Percentiles rank a stretch among this genome's conserved stretches.
phyloP scores from a whole-genome alignment of 2,888 invertebrate species.

The Allacma fusca region DNA sequence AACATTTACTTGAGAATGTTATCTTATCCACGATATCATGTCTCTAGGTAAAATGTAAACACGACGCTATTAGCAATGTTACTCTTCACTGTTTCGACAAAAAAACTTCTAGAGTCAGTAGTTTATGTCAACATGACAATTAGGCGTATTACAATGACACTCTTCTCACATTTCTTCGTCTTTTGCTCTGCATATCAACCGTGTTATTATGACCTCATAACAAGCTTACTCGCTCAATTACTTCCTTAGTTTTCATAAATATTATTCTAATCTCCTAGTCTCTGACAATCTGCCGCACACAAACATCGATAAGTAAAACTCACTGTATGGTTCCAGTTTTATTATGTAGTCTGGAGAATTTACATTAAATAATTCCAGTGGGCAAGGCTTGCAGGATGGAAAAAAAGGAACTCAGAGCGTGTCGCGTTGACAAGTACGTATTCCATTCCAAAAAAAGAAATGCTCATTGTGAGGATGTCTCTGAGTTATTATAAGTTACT shows the following conservation, averaged over 20 bases:
- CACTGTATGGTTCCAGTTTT: too few species aligned
- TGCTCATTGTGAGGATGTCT: background rate
- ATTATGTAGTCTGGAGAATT: too few species aligned
- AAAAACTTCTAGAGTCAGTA: conserved; percentile 16
- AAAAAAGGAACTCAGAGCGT: background rate
- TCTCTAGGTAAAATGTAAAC: conserved; percentile 38
- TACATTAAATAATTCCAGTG: too few species aligned
- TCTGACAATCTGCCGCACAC: conserved; percentile 30
- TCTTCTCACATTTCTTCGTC: conserved; percentile 33
- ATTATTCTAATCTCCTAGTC: conserved; percentile 43
- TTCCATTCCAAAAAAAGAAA: background rate
- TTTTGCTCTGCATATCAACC: conserved; percentile 11
- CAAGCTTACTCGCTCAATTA: conserved; percentile 36
- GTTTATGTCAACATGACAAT: conserved; percentile 39
- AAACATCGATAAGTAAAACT: conserved; percentile 37
- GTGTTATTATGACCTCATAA: conserved; percentile 44
- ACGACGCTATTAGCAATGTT: conserved; percentile 37
- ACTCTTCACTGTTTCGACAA: conserved; percentile 13
- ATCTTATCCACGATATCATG: conserved; percentile 38
- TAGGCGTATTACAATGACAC: conserved; percentile 36
- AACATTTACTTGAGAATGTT: conserved; percentile 38
- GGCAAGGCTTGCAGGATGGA: background rate
- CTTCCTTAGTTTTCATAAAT: conserved; percentile 43
- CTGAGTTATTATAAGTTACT: too few species aligned
- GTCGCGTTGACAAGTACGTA: too few species aligned